phyloP scores from a whole-genome alignment of 2,888 invertebrate genomes.

The Heteromurus nitidus region DNA sequence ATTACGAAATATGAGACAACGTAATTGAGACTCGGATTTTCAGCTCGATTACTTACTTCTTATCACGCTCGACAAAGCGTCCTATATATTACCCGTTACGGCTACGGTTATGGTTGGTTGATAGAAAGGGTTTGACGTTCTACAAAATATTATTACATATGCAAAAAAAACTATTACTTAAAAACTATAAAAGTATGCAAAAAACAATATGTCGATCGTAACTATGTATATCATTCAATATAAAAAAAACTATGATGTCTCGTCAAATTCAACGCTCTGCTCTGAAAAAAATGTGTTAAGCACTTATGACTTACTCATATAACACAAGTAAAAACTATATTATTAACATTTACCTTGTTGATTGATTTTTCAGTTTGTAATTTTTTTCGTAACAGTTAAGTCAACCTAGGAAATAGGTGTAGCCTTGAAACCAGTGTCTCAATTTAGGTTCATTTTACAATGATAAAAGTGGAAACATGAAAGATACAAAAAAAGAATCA shows the following conservation, averaged over 20 bases:
- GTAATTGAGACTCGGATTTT: too few species aligned
- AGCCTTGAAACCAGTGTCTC: slow-evolving; percentile 61
- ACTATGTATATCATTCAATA: slow-evolving; percentile 1
- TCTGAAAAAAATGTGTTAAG: slow-evolving; percentile 19
- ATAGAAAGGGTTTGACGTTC: background rate
- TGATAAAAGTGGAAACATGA: too few species aligned
- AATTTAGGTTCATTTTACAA: slow-evolving; percentile 52
- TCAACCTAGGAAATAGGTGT: slow-evolving; percentile 41
- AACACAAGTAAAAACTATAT: slow-evolving; percentile 18
- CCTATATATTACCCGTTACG: too few species aligned
- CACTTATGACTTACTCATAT: slow-evolving; percentile 33
- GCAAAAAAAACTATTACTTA: slow-evolving; percentile 1
- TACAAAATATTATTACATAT: slow-evolving; percentile 1
- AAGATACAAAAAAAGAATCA: too few species aligned
- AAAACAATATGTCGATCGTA: slow-evolving; percentile 2
- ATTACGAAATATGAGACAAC: background rate
- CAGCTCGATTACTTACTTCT: too few species aligned
- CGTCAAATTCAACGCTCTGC: slow-evolving; percentile 15
- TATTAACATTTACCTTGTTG: slow-evolving; percentile 12
- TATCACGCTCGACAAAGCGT: too few species aligned
- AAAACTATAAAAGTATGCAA: background rate
- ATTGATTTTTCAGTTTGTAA: slow-evolving; percentile 47
- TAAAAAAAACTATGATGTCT: slow-evolving; percentile 1
- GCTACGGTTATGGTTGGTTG: background rate
- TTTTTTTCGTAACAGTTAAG: slow-evolving; percentile 39